Evolutionary conservation across 2,888 invertebrate genomes (phyloP), one percentile per base, ranked within the genome.

Genomic region (Pterostichus niger): DNA sequence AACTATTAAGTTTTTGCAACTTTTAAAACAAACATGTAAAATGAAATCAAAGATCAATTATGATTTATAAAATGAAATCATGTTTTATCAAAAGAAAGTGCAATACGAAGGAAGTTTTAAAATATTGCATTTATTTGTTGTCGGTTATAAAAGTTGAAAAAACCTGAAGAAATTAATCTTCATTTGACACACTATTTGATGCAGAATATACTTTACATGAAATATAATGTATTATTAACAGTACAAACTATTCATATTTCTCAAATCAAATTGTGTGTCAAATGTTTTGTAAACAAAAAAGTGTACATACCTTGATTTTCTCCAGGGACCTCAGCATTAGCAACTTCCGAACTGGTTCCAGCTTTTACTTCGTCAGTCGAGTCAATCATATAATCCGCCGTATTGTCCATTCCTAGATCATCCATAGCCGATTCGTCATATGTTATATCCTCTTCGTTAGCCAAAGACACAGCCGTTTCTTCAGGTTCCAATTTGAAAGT

Each of bases 401-500:
- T 82, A 61, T 89, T 89, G 81, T 87, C 87, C 64, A 86, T 52
- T 24, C 56, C 86, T 9, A 86, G 86, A 56, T 88, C 88, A 46
- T 89, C 89, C 56, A 88, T 85, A 11, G 85, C 85, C 81, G 88
- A 88, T 46, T 89, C 89, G 79, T 86, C 87, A 85, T 88, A 88
- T 75, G 85, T 86, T n/a, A 89, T 88, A 71, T 87, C 88, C 35
- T 87, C 76, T 4, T 83, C 68, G 54, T 83, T 77, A 10, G 24
- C 52, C 7, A 59, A 31, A 31, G 83, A 52, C 11, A 83, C 84
- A 54, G 85, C 86, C 68, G 86, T 87, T 78, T 89, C 90, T 75
- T 88, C 88, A 3, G 90, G 90, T 87, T 90, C 90, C 87, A 89
- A 88, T 87, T 90, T 90, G 84, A 89, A 88, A 73, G 89, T 88